These are phyloP conservation scores for Dendrocincla fuliginosa DNA, from an alignment of 2,797 vertebrate species.

Conservation along the genomic window DNA sequence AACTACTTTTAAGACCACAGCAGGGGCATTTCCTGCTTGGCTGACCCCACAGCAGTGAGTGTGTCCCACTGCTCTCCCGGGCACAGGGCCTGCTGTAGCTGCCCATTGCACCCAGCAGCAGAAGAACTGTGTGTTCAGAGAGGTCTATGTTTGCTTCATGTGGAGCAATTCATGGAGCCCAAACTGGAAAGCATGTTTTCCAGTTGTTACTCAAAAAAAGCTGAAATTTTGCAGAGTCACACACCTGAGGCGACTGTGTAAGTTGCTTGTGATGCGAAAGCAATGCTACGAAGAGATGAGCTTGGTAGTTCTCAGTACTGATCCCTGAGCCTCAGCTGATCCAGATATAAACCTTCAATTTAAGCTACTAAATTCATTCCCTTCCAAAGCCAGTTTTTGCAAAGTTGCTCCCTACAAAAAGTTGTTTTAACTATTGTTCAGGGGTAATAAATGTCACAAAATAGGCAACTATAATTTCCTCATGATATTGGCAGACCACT, in stretches of 20 bases:
- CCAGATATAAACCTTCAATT: neutral
- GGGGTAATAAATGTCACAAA: neutral
- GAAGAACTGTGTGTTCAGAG: neutral
- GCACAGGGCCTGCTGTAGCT: neutral
- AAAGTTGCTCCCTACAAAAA: neutral
- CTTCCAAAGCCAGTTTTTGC: neutral
- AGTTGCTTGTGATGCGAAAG: neutral
- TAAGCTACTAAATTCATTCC: neutral
- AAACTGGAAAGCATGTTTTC: neutral
- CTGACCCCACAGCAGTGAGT: accelerated
- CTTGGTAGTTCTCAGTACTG: neutral
- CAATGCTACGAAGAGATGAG: neutral
- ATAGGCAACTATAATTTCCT: neutral
- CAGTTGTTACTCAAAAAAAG: neutral
- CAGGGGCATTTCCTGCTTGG: neutral
- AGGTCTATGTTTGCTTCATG: neutral
- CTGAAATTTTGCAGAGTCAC: neutral
- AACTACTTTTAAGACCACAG: neutral
- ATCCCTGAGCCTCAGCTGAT: neutral
- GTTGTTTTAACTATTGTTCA: accelerated
- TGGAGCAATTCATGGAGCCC: neutral
- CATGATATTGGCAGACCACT: neutral
- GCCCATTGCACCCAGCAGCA: neutral
- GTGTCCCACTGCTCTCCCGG: accelerated
- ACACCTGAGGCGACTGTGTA: neutral